phyloP scores from a whole-genome alignment of 2,888 invertebrate species.

The Mesochorus sp. region DNA sequence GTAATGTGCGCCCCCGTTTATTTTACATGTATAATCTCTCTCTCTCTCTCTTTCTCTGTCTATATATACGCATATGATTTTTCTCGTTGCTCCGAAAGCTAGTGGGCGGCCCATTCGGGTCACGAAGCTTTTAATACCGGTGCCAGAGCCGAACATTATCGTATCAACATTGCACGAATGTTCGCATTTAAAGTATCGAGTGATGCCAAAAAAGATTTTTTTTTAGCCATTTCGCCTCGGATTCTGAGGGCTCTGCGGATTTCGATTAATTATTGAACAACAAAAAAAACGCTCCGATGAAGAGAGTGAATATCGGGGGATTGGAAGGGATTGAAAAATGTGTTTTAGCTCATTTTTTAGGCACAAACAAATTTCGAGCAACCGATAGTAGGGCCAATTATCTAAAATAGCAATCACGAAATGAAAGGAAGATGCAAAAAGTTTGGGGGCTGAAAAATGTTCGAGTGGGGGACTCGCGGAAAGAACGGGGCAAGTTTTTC shows the following conservation, averaged over 20 bases:
- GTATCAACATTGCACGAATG: constrained; percentile 13
- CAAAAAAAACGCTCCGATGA: constrained; percentile 13
- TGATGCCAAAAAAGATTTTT: constrained; percentile 56
- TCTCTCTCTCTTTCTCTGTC: neutral
- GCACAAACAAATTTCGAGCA: constrained; percentile 26
- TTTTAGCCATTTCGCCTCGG: constrained; percentile 35
- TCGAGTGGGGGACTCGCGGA: constrained; percentile 2
- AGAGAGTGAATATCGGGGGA: neutral
- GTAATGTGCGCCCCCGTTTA: constrained; percentile 62
- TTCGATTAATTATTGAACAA: constrained; percentile 56
- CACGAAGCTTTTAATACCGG: constrained; percentile 59
- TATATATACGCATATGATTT: constrained; percentile 7
- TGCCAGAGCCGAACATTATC: constrained; percentile 54
- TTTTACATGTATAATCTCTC: constrained; percentile 39
- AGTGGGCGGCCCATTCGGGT: constrained; percentile 61
- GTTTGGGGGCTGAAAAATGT: constrained; percentile 6
- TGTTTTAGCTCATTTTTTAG: neutral
- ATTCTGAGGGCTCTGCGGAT: constrained; percentile 6
- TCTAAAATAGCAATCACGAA: constrained; percentile 80
- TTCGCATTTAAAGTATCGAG: constrained; percentile 10
- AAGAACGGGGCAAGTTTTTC: constrained; percentile 67
- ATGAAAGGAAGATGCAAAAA: constrained; percentile 72
- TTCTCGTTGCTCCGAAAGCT: constrained; percentile 41
- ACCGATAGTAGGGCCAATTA: constrained; percentile 73
- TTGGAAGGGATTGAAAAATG: constrained; percentile 13